Conservation (phyloP, 2,797 vertebrate genomes). For the Ptychadena robeensis region DNA sequence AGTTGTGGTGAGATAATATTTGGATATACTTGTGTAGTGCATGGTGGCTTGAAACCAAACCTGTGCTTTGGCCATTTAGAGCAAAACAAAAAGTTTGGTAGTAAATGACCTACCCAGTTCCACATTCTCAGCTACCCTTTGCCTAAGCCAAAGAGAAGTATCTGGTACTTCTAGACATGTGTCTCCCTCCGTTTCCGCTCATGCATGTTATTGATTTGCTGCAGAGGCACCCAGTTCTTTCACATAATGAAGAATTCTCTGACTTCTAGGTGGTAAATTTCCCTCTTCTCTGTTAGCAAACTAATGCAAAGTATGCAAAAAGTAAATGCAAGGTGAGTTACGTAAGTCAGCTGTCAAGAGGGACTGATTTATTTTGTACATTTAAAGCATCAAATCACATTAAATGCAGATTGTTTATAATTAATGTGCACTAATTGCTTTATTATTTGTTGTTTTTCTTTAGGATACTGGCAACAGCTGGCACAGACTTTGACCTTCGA, state of each 20-base stretch:
- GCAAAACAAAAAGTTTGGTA: too few species aligned
- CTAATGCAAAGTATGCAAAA: too few species aligned
- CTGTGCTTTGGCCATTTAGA: too few species aligned
- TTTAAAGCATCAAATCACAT: neutral
- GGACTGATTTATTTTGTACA: too few species aligned
- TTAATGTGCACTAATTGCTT: neutral
- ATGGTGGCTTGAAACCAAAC: neutral
- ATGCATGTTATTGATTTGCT: neutral
- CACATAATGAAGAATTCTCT: neutral
- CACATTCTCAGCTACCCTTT: too few species aligned
- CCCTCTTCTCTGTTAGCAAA: too few species aligned
- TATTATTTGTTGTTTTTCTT: neutral
- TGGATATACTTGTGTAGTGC: neutral
- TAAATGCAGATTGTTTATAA: neutral
- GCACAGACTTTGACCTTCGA: constrained; percentile 91
- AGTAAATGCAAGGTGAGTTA: too few species aligned
- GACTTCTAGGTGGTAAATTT: neutral
- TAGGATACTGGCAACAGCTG: constrained; percentile 92
- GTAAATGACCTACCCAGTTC: too few species aligned
- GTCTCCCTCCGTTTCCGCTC: too few species aligned
- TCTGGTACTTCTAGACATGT: neutral
- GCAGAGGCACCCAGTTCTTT: neutral
- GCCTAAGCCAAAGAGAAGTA: neutral
- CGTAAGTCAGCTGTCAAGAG: too few species aligned
- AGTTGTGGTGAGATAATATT: neutral